Base-by-base conservation (phyloP, 2,113 vertebrate genomes). In the Mesembrinibis cayennensis region DNA sequence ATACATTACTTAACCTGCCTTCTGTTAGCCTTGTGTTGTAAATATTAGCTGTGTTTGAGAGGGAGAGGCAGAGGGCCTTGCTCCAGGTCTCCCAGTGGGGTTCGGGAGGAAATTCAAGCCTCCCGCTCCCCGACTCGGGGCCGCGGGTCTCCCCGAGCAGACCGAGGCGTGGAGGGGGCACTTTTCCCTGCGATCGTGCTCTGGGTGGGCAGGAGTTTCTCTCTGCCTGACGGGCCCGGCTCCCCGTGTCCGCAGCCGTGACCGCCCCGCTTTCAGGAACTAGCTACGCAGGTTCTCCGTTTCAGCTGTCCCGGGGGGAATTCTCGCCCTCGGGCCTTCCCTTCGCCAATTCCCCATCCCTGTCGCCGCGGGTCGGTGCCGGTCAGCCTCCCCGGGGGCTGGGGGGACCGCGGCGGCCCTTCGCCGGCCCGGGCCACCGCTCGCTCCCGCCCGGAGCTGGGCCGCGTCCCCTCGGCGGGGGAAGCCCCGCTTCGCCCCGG, bases 41-140 rank as follows among this genome's bases (percentile, higher is more conserved):
- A 22, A 27, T 22, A 21, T 1, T 13, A 1, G 7, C 65, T 17
- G 86, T 12, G 0, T 1, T 3, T 22, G 12, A 5, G 49, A 59
- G 45, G 62, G 7, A 1, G 45, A 40, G 76, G 50, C 63, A 6
- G 20, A 23, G 32, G 34, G 69, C 59, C 23, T 45, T 1, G 20
- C 65, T 10, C 3, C 4, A 44, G 76, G 14, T 10, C 67, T 66
- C 85, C 52, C 47, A 6, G 21, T 2, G 10, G 45, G 45, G 6
- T 18, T 42, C 58, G 0, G 53, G 2, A 18, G 30, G 49, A 10
- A 44, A 23, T 1, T 1, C 25, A 1, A 2, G 29, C 3, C 26
- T 63, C 59, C 59, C 1, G 3, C 32, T 44, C 22, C 55, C 15
- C 16, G 19, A 0, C 9, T 40, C 2, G 40, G 67, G 53, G 59